Base-by-base conservation (phyloP, 2,888 invertebrate species). In the Caenorhabditis drosophilae region DNA sequence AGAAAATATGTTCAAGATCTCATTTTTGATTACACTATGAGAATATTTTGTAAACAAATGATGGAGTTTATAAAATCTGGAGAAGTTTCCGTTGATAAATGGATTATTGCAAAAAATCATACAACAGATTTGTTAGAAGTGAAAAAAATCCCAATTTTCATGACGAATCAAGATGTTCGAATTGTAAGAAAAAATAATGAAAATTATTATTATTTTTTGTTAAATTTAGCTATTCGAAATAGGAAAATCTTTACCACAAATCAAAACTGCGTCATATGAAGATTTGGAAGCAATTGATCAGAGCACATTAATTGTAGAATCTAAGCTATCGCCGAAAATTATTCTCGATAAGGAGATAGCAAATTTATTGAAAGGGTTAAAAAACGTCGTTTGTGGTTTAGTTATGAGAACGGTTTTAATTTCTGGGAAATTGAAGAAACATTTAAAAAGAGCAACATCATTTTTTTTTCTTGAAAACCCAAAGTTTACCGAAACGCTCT, bases 381-480 rank as follows among this genome's bases (percentile, higher is more conserved):
- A 56, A 1, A 53, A 60, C 31, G 59, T 60, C 18, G 60, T 66
- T 12, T 66, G 66, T 42, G 60, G 60, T 41, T 52, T 59, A 18
- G 66, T 60, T 42, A 60, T 66, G 60, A 48, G 53, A 38, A 53
- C 42, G 48, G 56, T 66, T 3, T 4, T 60, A 46, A 49, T 48
- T 16, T 53, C 49, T 0, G 66, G 60, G 31, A 41, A 55, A n/a
- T 49, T 66, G 38, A 56, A 57, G 35, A 53, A 60, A n/a, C 66
- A 66, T 25, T 18, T 66, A 11, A 44, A 35, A 2, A 60, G 53
- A 16, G 55, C 60, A 4, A 50, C 52, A n/a, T 60, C 66, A 18
- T 60, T 59, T 51, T 74, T 77, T 40, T 58, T 67, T 11, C 20
- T 67, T 27, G 27, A 27, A 4, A 55, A 67, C 59, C 58, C 58